A percentile compares a stretch with the other conserved stretches of the same genome.
These are phyloP conservation scores for Acholoe squamosa DNA, from an alignment of 2,888 invertebrate genomes.

Conservation along the genomic window DNA sequence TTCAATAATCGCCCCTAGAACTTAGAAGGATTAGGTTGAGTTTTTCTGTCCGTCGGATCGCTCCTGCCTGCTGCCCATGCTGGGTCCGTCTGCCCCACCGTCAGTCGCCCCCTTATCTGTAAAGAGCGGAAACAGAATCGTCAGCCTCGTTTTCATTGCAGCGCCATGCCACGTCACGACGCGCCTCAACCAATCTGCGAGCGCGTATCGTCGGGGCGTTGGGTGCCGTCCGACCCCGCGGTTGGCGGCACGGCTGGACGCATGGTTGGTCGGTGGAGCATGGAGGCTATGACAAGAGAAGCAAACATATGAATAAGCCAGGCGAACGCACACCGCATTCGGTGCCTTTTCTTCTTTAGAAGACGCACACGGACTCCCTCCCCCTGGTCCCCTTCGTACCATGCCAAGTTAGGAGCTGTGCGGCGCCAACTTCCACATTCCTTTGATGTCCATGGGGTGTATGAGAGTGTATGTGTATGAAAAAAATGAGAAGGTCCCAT, in stretches of 20 bases:
- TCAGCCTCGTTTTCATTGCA: constrained; percentile 41
- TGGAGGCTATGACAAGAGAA: constrained; percentile 1
- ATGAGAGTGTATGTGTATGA: not conserved
- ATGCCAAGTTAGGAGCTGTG: not conserved
- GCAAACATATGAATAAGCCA: constrained; percentile 47
- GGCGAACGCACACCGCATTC: constrained; percentile 22
- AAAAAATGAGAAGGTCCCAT: not conserved
- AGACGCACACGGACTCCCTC: not conserved
- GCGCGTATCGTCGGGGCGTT: not conserved
- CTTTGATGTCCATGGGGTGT: not conserved
- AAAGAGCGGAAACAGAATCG: constrained; percentile 15
- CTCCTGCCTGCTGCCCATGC: not conserved
- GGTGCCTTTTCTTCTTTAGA: constrained; percentile 49
- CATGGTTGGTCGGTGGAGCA: constrained; percentile 31
- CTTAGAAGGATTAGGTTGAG: too few species aligned
- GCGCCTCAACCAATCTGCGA: not conserved
- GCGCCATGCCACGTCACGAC: constrained; percentile 43
- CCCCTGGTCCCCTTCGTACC: not conserved
- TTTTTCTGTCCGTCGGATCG: not conserved
- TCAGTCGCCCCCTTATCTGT: constrained; percentile 3
- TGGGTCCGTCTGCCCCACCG: not conserved
- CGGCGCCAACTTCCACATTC: constrained; percentile 1
- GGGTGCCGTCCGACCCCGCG: not conserved
- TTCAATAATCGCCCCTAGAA: too few species aligned
- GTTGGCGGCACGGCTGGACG: not conserved